Base-by-base conservation (phyloP, 2,113 vertebrate genomes). In the Caranx ignobilis region DNA sequence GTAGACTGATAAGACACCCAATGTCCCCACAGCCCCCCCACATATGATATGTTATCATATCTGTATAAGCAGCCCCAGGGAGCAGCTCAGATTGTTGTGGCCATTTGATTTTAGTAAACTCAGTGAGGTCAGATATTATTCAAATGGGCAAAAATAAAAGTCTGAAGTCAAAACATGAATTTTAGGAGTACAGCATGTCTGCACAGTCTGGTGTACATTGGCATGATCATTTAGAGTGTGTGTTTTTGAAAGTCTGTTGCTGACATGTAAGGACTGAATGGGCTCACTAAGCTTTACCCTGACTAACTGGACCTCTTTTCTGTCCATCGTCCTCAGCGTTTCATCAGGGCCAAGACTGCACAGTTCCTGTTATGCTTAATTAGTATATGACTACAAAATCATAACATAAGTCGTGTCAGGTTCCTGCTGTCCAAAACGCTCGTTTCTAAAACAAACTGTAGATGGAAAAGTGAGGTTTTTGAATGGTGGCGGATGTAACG, bases 281-380 rank as follows among this genome's bases (percentile, higher is more conserved):
- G 70, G 75, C 57, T 56, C 79, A 72, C 54, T 35, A 45, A 66
- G 41, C 26, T 31, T 66, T n/a, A 39, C 21, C 48, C 37, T 34
- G 72, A 82, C 76, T 61, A 26, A 81, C 75, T 76, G 43, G 75
- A 68, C 21, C 77, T 56, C 37, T 82, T 83, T 88, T 82, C 77
- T 83, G 54, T 83, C 74, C 73, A 75, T 82, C 81, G 62, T 81
- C 45, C 41, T 78, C 80, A 55, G 26, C 21, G 75, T 89, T 85
- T 85, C 77, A 83, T 81, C 83, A 63, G 41, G 19, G 37, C 80
- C 83, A 87, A 79, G 50, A 57, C 83, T 41, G 48, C 75, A 74
- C 77, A 83, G 52, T 86, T 89, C 81, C 78, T 90, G 86, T 90
- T 90, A 84, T 85, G 84, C 69, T 88, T 91, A 89, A 92, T 92